Base-by-base conservation (phyloP, 2,888 invertebrate genomes). In the Eueremaeus valkanovi region DNA sequence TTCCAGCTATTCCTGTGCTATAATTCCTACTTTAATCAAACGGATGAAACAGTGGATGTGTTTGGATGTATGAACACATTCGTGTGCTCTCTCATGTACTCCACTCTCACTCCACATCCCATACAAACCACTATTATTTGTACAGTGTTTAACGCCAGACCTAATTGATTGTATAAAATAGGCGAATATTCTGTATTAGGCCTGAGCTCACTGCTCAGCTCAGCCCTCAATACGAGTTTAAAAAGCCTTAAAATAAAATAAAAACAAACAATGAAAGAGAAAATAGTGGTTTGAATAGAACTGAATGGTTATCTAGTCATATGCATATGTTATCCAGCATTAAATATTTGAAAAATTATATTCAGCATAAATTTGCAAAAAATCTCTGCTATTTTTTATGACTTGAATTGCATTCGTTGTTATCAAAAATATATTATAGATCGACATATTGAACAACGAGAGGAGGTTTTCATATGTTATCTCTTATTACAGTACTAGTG, bases 11-110 rank as follows among this genome's bases (percentile, higher is more conserved):
- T 13, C 29, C 16, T 18, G 11, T 29, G 16, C 61, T 29, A 31
- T 61, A n/a, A 61, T 61, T 61, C 16, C 5, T 61, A 27, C 16
- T 51, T 61, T 61, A 61, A 61, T 61, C 61, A n/a, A 51, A 51
- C 51, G 51, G 51, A 51, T 51, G 51, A 55, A 33, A 33, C 61
- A 61, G 11, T 61, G 61, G 51, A 61, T 61, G 61, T 16, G 61
- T 16, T 61, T 1, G n/a, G n/a, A n/a, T 21, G 3, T 13, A 61
- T 61, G 61, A 18, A 31, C n/a, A 21, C 61, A 29, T 21, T 29
- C 31, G 18, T 24, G 61, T 13, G 16, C 51, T 51, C 31, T 16
- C 6, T 51, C 31, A 24, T 29, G 24, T 58, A 24, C 27, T 58
- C 29, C 27, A 58, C 27, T 24, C 58, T 29, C 24, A 18, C 27